These are phyloP conservation scores for Dasysyrphus tricinctus DNA, from an alignment of 2,888 invertebrate species.

Conservation along the genomic window DNA sequence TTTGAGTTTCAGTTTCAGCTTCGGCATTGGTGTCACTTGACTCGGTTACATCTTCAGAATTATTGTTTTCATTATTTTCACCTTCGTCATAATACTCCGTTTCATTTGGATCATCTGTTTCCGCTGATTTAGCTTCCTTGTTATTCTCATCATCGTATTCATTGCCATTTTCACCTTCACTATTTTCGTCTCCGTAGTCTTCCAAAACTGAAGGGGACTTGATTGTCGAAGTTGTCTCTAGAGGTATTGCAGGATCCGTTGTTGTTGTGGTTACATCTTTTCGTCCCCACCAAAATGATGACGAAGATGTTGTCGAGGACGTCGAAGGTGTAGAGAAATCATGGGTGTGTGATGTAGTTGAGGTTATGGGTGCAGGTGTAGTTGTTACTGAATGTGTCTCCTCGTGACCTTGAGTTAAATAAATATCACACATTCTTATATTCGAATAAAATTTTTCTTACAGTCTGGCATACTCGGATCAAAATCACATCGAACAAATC, in stretches of 20 bases:
- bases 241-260: neutral
- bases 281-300: neutral
- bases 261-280: slow-evolving; percentile 14
- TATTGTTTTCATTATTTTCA: neutral
- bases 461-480: slow-evolving; percentile 77
- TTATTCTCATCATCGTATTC: neutral
- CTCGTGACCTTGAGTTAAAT: neutral
- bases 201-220: slow-evolving; percentile 42
- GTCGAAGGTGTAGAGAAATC: slow-evolving; percentile 2
- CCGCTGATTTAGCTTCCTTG: neutral
- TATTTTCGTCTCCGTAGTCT: slow-evolving; percentile 15
- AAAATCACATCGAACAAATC: slow-evolving; percentile 78
- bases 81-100: slow-evolving; percentile 17
- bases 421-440: neutral
- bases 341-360: too few species aligned
- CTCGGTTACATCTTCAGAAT: neutral
- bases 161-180: slow-evolving; percentile 4
- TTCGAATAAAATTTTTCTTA: slow-evolving; percentile 65
- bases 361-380: too few species aligned
- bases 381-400: neutral
- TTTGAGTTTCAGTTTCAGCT: neutral
- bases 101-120: slow-evolving; percentile 10
- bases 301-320: neutral
- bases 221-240: slow-evolving; percentile 15
- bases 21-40: neutral